A percentile compares a stretch with the other conserved stretches of the same genome.
phyloP scores from a whole-genome alignment of 2,797 vertebrate species.

The Microchirus variegatus region DNA sequence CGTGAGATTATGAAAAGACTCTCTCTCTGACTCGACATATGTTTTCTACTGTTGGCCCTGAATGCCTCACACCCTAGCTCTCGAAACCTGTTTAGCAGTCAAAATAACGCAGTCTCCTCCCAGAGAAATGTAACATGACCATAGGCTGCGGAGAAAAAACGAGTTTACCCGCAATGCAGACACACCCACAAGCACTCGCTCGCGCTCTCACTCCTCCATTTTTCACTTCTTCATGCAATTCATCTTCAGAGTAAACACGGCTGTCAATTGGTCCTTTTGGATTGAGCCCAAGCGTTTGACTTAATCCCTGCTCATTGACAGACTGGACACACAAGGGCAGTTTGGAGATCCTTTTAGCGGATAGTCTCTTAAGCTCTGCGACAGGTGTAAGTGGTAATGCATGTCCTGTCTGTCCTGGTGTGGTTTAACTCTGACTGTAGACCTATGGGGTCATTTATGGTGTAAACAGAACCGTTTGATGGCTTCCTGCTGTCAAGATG shows the following conservation, averaged over 20 bases:
- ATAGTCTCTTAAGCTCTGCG: constrained; percentile 56
- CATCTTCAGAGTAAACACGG: constrained; percentile 28
- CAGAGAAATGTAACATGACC: constrained; percentile 43
- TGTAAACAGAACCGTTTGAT: constrained; percentile 51
- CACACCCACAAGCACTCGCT: constrained; percentile 53
- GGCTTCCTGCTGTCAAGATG: constrained; percentile 43
- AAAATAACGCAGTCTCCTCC: constrained; percentile 42
- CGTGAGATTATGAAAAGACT: constrained; percentile 27
- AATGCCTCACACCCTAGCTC: constrained; percentile 40
- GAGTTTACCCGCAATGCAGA: constrained; percentile 67
- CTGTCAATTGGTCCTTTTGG: constrained; percentile 40
- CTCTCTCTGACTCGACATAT: constrained; percentile 8
- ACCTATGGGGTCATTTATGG: constrained; percentile 30
- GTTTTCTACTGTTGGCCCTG: constrained; percentile 29
- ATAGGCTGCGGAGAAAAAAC: constrained; percentile 70
- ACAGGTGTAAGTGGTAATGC: constrained; percentile 71
- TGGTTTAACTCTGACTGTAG: constrained; percentile 39
- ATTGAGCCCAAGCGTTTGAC: constrained; percentile 44
- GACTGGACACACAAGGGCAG: constrained; percentile 49
- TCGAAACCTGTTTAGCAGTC: constrained; percentile 63
- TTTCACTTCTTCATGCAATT: constrained; percentile 1
- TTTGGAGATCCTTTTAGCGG: constrained; percentile 61
- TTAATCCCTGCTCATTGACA: constrained; percentile 43
- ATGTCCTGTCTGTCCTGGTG: constrained; percentile 46
- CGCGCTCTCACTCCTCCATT: constrained; percentile 4